Evolutionary conservation across 1,140 invertebrate species (phyloP).

Genomic region (Trypoxylus dichotomus): DNA sequence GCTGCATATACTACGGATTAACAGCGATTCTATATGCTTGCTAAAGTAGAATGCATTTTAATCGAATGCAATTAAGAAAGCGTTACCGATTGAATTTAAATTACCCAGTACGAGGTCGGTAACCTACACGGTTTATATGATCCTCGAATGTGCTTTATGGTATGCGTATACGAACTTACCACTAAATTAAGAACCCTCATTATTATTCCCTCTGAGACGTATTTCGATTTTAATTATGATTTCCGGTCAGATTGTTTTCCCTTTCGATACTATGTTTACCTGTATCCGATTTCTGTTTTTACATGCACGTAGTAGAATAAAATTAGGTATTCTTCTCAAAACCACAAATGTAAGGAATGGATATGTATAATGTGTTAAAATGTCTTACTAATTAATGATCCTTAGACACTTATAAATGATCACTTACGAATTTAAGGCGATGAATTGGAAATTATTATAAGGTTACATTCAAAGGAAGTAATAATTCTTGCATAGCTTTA

Average conservation of each 20-base stretch:
- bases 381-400: too few relatives aligned
- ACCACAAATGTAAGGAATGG: too few relatives aligned
- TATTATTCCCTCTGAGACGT: not conserved
- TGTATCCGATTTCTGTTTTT: not conserved
- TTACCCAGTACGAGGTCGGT: not conserved
- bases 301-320: not conserved
- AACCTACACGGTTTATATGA: constrained; percentile 1
- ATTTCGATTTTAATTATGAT: not conserved
- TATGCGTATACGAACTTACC: not conserved
- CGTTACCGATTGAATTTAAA: constrained; percentile 20
- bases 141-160: constrained; percentile 1
- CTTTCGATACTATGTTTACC: not conserved
- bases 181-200: not conserved
- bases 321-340: too few relatives aligned
- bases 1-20: not conserved
- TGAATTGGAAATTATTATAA: too few relatives aligned
- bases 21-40: not conserved
- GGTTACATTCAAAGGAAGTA: too few relatives aligned
- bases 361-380: too few relatives aligned
- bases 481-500: too few relatives aligned
- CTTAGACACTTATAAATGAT: too few relatives aligned
- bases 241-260: not conserved
- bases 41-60: not conserved
- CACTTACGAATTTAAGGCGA: too few relatives aligned
- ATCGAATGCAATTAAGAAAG: constrained; percentile 6